Conservation (phyloP, 2,797 vertebrate genomes). For the Parauchenoglanis ngamensis region DNA sequence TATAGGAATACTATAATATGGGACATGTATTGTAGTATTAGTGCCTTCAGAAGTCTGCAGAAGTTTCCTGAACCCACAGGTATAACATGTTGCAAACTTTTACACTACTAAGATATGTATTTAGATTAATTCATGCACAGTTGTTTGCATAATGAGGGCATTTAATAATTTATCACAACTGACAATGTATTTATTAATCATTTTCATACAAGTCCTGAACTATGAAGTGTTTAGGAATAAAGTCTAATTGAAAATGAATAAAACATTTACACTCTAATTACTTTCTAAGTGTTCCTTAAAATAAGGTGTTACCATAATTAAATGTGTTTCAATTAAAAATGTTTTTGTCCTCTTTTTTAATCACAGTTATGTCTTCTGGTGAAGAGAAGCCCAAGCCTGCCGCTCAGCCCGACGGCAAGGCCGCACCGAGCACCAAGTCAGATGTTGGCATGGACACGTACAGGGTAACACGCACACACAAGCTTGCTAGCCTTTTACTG, state of each 20-base stretch:
- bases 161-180: not conserved
- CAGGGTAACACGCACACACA: conserved; percentile 62
- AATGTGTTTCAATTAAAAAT: not conserved
- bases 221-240: not conserved
- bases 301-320: not conserved
- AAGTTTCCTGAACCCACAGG: not conserved
- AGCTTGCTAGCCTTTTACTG: no score
- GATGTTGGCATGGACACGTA: conserved; percentile 69
- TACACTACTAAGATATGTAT: not conserved
- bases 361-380: conserved; percentile 74
- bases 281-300: not conserved
- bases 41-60: not conserved
- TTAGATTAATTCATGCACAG: not conserved
- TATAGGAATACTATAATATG: not conserved
- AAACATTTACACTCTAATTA: not conserved
- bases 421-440: conserved; percentile 68
- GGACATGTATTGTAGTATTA: not conserved
- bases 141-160: not conserved
- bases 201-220: not conserved
- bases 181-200: not conserved
- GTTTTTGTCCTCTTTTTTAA: not conserved
- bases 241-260: not conserved
- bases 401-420: conserved; percentile 75
- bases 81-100: not conserved
- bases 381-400: conserved; percentile 75